Base-by-base conservation (phyloP, 2,113 vertebrate genomes). In the Crotophaga sulcirostris region DNA sequence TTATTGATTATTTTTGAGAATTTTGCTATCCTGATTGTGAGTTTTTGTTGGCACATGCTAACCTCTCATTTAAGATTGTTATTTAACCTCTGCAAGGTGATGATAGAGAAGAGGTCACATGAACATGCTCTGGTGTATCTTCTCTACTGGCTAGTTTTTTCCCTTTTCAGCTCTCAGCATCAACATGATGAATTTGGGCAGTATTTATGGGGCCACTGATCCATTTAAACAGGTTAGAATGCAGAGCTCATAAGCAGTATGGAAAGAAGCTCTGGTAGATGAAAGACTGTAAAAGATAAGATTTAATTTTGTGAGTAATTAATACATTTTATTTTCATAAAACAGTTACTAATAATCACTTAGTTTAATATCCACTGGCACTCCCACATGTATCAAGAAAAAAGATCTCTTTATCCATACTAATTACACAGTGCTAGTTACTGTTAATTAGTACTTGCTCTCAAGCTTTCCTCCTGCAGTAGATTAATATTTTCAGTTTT, bases 391-490 rank as follows among this genome's bases (percentile, higher is more conserved):
- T 94, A 94, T 86, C 54, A 88, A 68, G 75, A 81, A 64, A 91
- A 94, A 73, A 42, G n/a, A 84, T 93, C 81, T 94, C 75, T 92
- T 72, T 84, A 95, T 95, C 90, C 66, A 59, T 94, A 94, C 96
- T 91, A 95, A 93, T 87, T 91, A 90, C 33, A 47, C 21, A n/a
- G 40, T 55, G 44, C 16, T 93, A 84, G 56, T 95, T 94, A 84
- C 66, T 68, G 69, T 80, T 94, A 96, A 97, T 97, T 94, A 96
- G 33, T 52, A 62, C 55, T 72, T 78, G 75, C 29, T 86, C 38
- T 69, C 73, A 90, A 42, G 40, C 52, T 89, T 90, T 81, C 24
- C 40, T 66, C 54, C 80, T 87, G 60, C 74, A 88, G 72, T 42
- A 84, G 38, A 74, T 84, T 55, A 60, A 68, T 58, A 55, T 76